A percentile compares a stretch with the other conserved stretches of the same genome.
Evolutionary conservation across 1,140 invertebrate genomes (phyloP).

Genomic region (Triops longicaudatus): DNA sequence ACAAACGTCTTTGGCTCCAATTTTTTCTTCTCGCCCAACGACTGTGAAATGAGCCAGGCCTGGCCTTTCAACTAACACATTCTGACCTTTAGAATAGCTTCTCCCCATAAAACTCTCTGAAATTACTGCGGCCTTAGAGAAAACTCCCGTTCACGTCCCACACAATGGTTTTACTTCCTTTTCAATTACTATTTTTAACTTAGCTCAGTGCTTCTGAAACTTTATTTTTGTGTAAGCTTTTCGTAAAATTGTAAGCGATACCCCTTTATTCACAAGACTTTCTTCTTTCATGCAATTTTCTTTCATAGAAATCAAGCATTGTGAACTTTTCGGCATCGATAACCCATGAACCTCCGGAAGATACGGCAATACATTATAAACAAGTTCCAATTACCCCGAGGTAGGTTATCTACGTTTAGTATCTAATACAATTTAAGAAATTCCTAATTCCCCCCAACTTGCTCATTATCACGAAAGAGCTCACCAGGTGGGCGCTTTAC

Average conservation of each 20-base stretch:
- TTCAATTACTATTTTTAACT: neutral
- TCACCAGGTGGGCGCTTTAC: neutral
- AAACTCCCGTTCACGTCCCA: neutral
- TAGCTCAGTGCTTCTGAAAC: neutral
- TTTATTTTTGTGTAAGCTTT: too few relatives aligned
- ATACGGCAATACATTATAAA: too few relatives aligned
- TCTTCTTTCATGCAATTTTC: too few relatives aligned
- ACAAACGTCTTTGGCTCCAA: neutral
- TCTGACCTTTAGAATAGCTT: neutral
- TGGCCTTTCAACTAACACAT: neutral
- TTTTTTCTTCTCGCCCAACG: neutral
- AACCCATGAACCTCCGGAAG: too few relatives aligned
- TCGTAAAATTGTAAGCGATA: too few relatives aligned
- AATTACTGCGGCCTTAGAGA: neutral
- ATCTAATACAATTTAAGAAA: neutral
- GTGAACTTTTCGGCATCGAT: too few relatives aligned
- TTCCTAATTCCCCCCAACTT: neutral
- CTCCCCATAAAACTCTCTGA: neutral
- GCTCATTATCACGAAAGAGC: neutral
- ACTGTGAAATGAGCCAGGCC: slow-evolving; percentile 14
- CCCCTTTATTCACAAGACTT: too few relatives aligned
- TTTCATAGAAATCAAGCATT: too few relatives aligned
- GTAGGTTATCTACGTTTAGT: too few relatives aligned
- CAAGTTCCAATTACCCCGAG: too few relatives aligned
- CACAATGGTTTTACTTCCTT: neutral